These are phyloP conservation scores for Papilio glaucus DNA, from an alignment of 1,140 invertebrate genomes.

Conservation along the genomic window DNA sequence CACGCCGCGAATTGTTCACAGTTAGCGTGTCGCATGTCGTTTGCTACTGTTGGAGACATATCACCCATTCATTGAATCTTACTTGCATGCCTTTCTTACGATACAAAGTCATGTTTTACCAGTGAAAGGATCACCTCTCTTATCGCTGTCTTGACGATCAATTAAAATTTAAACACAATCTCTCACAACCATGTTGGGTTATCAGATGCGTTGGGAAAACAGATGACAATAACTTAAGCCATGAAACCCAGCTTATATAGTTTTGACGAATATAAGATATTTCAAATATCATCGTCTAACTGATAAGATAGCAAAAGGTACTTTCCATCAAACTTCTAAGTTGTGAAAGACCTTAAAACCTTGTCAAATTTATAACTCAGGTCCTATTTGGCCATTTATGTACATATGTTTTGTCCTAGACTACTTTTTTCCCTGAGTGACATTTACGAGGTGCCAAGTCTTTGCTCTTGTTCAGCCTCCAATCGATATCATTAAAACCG, in stretches of 20 bases:
- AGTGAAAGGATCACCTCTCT: no score
- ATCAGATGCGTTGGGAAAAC: no score
- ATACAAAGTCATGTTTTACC: no score
- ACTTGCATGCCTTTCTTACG: no score
- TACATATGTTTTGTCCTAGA: not conserved
- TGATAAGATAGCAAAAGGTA: no score
- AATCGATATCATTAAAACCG: no score
- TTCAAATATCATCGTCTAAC: no score
- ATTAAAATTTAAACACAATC: not conserved
- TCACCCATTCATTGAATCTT: slow-evolving; percentile 1
- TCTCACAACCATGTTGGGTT: no score
- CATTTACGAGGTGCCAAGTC: not conserved
- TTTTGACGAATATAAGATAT: not conserved
- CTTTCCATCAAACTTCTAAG: not conserved
- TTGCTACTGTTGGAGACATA: slow-evolving; percentile 9
- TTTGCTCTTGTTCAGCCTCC: not conserved
- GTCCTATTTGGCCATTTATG: not conserved
- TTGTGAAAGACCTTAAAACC: not conserved
- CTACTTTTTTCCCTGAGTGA: not conserved
- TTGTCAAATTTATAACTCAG: not conserved
- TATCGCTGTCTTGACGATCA: not conserved
- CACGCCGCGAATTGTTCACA: not conserved
- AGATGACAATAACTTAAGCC: no score
- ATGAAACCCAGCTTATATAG: not conserved
- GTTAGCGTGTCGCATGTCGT: not conserved